A percentile compares a stretch with the other conserved stretches of the same genome.
These are phyloP conservation scores for Synergus itoensis DNA, from an alignment of 2,888 invertebrate species.

Conservation along the genomic window DNA sequence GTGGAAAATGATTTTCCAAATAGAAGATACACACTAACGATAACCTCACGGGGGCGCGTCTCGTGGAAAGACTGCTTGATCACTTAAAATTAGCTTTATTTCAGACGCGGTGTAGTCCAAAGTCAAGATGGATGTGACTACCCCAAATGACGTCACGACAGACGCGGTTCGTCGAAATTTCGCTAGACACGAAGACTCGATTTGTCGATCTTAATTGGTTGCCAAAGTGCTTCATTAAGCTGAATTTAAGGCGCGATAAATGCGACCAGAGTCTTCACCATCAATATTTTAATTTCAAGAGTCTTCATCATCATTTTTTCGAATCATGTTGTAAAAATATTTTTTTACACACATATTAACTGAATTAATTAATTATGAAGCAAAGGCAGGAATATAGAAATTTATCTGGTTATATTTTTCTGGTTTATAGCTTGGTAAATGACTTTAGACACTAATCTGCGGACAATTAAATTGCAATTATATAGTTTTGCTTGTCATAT, in stretches of 20 bases:
- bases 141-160: neutral
- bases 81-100: conserved; percentile 7
- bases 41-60: conserved; percentile 3
- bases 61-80: neutral
- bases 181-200: neutral
- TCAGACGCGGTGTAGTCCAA: neutral
- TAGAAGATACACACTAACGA: neutral
- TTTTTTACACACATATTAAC: too few species aligned
- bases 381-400: too few species aligned
- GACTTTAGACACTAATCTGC: neutral
- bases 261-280: too few species aligned
- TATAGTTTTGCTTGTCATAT: conserved; percentile 51
- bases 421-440: neutral
- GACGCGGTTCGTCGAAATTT: neutral
- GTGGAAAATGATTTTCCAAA: neutral
- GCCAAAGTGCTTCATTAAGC: neutral
- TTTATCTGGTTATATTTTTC: neutral
- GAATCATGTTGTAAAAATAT: too few species aligned
- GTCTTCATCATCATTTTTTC: too few species aligned
- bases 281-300: too few species aligned
- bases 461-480: conserved; percentile 16
- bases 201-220: neutral
- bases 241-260: neutral
- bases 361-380: too few species aligned
- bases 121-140: conserved; percentile 4